Evolutionary conservation across 2,888 invertebrate genomes (phyloP), one percentile per base, ranked within the genome.

Genomic region (Leucophenga maculata): DNA sequence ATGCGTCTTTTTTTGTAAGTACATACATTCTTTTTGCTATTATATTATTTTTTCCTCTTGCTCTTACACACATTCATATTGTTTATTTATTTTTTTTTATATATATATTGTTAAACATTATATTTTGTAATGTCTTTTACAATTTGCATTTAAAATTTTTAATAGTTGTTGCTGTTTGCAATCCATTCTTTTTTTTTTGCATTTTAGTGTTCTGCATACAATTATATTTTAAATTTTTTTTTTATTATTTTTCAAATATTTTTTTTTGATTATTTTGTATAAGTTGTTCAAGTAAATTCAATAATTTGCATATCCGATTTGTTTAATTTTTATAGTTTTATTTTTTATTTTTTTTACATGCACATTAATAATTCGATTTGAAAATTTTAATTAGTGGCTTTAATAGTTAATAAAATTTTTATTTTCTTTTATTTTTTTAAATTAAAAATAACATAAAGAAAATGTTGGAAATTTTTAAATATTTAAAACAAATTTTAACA

Each of bases 251-350:
- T 76, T 77, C 69, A 77, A 75, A 74, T 77, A 75, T 71, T 75
- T 67, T 71, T 75, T 67, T 77, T 74, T 73, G 82, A 75, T 80
- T 83, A 80, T 69, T 67, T 31, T 67, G 9, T 68, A 71, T 72
- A 70, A 67, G 75, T 73, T 70, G 31, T 69, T 32, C 32, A 52
- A 46, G 57, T 68, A 81, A 81, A 83, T 82, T 81, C 84, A 82
- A 82, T 80, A 82, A 80, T 83, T 80, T 78, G 75, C 82, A 75
- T 75, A 75, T 64, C 62, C 44, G 74, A 73, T 73, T 72, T 65
- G 20, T 52, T 16, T 31, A 50, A 50, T 65, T 52, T 26, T 57
- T 48, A 11, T 65, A 69, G 57, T 68, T 64, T 62, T 62, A 26
- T 60, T 65, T 65, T 65, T 57, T 64, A 48, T 70, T 69, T 57